These are phyloP conservation scores for Crossocerus cetratus DNA, from an alignment of 2,888 invertebrate species.

Conservation along the genomic window DNA sequence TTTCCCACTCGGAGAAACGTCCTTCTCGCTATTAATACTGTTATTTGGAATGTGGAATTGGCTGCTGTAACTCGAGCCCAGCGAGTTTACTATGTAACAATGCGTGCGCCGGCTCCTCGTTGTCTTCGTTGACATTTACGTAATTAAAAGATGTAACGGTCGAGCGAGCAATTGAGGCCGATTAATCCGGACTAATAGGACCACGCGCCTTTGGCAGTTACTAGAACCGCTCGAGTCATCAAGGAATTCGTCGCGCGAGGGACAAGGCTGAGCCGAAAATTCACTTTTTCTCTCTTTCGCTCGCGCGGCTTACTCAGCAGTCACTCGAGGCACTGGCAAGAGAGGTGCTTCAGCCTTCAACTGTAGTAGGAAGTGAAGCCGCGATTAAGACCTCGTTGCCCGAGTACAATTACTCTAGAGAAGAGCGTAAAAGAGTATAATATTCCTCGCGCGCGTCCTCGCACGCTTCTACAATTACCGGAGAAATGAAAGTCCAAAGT, in stretches of 20 bases:
- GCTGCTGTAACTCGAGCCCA: not conserved
- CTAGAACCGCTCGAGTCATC: slow-evolving; percentile 10
- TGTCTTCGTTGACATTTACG: slow-evolving; percentile 10
- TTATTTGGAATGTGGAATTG: too few species aligned
- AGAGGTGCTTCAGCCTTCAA: not conserved
- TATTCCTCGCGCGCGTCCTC: too few species aligned
- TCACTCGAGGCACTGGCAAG: not conserved
- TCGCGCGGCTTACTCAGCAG: not conserved
- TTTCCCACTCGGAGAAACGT: not conserved
- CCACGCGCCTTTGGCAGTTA: slow-evolving; percentile 4
- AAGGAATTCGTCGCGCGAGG: too few species aligned
- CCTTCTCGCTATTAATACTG: too few species aligned
- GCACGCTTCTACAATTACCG: too few species aligned
- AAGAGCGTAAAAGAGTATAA: too few species aligned
- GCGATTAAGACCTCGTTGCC: too few species aligned
- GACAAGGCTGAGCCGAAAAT: too few species aligned
- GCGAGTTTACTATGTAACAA: not conserved
- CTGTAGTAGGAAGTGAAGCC: too few species aligned
- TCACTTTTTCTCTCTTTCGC: not conserved
- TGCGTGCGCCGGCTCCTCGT: not conserved
- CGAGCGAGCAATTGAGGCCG: slow-evolving; percentile 45
- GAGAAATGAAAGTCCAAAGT: too few species aligned
- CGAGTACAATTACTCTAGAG: too few species aligned
- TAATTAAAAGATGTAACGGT: slow-evolving; percentile 26
- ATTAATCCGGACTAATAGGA: slow-evolving; percentile 36